Percentiles rank a stretch among this genome's conserved stretches.
Evolutionary conservation across 2,888 invertebrate genomes (phyloP).

Genomic region (Syrphus vitripennis): DNA sequence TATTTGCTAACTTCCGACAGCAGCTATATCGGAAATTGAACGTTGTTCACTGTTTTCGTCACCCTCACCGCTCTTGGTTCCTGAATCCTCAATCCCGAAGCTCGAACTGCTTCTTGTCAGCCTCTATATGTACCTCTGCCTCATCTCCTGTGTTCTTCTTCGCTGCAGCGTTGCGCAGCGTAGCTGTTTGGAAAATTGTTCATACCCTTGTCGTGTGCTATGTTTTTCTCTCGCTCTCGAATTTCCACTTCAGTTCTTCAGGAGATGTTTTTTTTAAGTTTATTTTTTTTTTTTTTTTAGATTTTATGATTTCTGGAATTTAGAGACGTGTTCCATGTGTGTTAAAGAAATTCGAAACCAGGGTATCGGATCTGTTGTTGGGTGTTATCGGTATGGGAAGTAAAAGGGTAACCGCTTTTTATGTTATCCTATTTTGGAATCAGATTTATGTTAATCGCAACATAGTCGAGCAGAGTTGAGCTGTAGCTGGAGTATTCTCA

Average conservation of each 20-base stretch:
- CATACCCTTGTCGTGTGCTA: slow-evolving; percentile 19
- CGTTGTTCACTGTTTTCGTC: slow-evolving; percentile 57
- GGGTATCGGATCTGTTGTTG: slow-evolving; percentile 1
- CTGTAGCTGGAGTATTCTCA: background rate
- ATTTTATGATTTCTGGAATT: slow-evolving; percentile 21
- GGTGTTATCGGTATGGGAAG: background rate
- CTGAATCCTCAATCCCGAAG: background rate
- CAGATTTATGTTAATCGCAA: slow-evolving; percentile 57
- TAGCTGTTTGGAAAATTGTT: slow-evolving; percentile 38
- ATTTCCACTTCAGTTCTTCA: slow-evolving; percentile 41
- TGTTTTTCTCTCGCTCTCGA: slow-evolving; percentile 25
- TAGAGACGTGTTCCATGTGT: slow-evolving; percentile 18
- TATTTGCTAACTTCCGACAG: slow-evolving; percentile 54
- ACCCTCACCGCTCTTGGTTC: slow-evolving; percentile 6
- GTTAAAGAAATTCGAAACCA: slow-evolving; percentile 14
- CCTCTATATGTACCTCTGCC: background rate
- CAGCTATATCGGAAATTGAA: slow-evolving; percentile 64
- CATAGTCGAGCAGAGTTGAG: background rate
- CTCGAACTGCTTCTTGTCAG: background rate
- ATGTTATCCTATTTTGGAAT: slow-evolving; percentile 35
- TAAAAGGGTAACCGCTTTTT: slow-evolving; percentile 25
- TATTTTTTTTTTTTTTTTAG: slow-evolving; percentile 13
- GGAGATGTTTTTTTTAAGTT: background rate
- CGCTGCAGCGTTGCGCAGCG: slow-evolving; percentile 9
- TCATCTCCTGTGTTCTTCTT: background rate